phyloP scores from a whole-genome alignment of 2,113 vertebrate genomes.

The Nesogale talazaci region DNA sequence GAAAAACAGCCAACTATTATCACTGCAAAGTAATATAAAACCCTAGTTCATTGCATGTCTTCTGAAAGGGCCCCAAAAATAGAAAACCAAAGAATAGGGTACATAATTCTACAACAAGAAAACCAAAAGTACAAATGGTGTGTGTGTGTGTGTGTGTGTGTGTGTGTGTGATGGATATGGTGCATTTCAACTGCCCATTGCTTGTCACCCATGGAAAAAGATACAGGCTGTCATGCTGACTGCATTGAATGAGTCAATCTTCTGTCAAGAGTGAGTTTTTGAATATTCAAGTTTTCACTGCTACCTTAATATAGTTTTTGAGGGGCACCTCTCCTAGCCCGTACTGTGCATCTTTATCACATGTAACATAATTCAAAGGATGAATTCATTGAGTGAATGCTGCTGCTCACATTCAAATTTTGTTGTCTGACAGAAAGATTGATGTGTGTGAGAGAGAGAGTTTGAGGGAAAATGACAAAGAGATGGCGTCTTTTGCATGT shows the following conservation, averaged over 20 bases:
- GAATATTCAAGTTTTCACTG: constrained; percentile 44
- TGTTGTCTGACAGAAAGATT: constrained; percentile 34
- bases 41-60: neutral
- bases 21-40: neutral
- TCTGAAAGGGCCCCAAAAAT: neutral
- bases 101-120: constrained; percentile 8
- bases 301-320: constrained; percentile 32
- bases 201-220: constrained; percentile 11
- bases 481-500: constrained; percentile 38
- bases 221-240: constrained; percentile 41
- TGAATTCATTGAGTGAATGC: constrained; percentile 67
- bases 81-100: neutral
- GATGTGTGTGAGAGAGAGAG: constrained; percentile 22
- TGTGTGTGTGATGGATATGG: neutral
- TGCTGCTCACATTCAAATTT: constrained; percentile 55
- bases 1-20: neutral
- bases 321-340: no score
- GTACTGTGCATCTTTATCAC: constrained; percentile 45
- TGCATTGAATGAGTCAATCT: constrained; percentile 10
- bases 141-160: constrained; percentile 14
- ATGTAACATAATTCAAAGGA: constrained; percentile 66
- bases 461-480: constrained; percentile 54
- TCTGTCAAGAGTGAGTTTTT: constrained; percentile 17
- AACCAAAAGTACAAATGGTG: neutral
- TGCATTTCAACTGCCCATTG: constrained; percentile 10